Conservation (phyloP, 2,888 invertebrate species). For the Melikaiella ostensackeni region DNA sequence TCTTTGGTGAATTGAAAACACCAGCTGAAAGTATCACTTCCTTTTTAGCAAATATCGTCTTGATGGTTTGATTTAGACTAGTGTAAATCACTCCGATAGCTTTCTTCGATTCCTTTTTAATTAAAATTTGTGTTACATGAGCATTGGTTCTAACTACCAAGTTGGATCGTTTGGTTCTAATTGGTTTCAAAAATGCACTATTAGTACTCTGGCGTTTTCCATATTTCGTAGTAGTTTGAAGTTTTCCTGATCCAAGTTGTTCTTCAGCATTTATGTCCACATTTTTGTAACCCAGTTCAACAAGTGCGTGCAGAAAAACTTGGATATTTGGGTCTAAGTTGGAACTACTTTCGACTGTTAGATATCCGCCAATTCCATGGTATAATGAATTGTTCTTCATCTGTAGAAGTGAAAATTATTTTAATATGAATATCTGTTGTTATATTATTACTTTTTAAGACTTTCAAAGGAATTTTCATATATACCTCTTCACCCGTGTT, state of each 20-base stretch:
- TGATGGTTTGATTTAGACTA: conserved; percentile 84
- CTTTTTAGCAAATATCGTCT: conserved; percentile 85
- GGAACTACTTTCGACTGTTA: conserved; percentile 90
- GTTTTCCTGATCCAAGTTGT: conserved; percentile 84
- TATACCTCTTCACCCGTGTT: conserved; percentile 81
- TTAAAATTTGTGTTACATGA: conserved; percentile 86
- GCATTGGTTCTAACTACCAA: conserved; percentile 89
- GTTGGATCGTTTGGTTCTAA: conserved; percentile 84
- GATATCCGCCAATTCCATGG: conserved; percentile 85
- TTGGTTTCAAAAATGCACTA: conserved; percentile 83
- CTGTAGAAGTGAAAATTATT: conserved; percentile 80
- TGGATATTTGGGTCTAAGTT: conserved; percentile 90
- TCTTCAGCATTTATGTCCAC: conserved; percentile 89
- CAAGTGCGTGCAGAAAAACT: conserved; percentile 89
- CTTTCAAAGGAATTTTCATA: background rate
- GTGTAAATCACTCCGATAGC: conserved; percentile 89
- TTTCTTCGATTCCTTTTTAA: conserved; percentile 86
- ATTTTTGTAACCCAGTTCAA: conserved; percentile 89
- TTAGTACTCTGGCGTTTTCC: conserved; percentile 82
- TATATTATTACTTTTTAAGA: background rate
- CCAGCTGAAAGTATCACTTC: conserved; percentile 94
- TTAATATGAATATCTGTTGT: background rate
- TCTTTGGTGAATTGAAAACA: conserved; percentile 93
- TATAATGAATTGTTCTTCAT: conserved; percentile 82
- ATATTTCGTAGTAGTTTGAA: conserved; percentile 81